Conservation (phyloP, 2,113 vertebrate species). For the Oxyura jamaicensis region DNA sequence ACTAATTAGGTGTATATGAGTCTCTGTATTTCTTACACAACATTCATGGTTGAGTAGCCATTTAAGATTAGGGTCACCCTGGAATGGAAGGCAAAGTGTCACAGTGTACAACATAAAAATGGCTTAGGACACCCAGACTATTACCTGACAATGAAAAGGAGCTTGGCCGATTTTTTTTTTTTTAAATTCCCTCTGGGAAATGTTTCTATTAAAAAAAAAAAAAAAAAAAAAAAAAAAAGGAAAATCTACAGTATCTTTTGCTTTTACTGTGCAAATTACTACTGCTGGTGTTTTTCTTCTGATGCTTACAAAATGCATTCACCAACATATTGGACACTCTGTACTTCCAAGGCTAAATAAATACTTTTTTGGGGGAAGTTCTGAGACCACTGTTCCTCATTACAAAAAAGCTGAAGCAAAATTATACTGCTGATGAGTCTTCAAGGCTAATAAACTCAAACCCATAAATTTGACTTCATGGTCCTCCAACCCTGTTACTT, state of each 20-base stretch:
- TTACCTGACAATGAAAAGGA: not conserved
- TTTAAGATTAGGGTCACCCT: slow-evolving; percentile 4
- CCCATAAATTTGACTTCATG: not conserved
- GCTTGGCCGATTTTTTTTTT: not conserved
- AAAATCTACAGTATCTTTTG: not conserved
- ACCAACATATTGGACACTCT: not conserved
- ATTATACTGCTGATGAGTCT: not conserved
- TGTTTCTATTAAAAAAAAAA: not conserved
- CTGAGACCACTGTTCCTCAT: not conserved
- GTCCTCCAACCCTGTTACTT: not conserved
- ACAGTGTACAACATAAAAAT: not conserved
- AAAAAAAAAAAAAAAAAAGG: not conserved
- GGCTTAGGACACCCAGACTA: not conserved
- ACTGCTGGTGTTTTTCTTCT: not conserved
- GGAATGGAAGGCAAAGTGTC: not conserved
- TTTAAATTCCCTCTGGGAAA: not conserved
- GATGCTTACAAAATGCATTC: not conserved
- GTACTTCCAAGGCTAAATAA: not conserved
- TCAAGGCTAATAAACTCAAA: slow-evolving; percentile 24
- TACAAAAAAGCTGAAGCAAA: not conserved
- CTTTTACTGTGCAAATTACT: not conserved
- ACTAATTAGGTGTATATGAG: not conserved
- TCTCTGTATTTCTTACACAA: slow-evolving; percentile 10
- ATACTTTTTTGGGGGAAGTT: not conserved
- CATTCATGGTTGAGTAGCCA: not conserved